Percentiles rank a stretch among this genome's conserved stretches.
Evolutionary conservation across 92 coral and sea anemone species (phyloP).

Genomic region (Phenganax marumi): DNA sequence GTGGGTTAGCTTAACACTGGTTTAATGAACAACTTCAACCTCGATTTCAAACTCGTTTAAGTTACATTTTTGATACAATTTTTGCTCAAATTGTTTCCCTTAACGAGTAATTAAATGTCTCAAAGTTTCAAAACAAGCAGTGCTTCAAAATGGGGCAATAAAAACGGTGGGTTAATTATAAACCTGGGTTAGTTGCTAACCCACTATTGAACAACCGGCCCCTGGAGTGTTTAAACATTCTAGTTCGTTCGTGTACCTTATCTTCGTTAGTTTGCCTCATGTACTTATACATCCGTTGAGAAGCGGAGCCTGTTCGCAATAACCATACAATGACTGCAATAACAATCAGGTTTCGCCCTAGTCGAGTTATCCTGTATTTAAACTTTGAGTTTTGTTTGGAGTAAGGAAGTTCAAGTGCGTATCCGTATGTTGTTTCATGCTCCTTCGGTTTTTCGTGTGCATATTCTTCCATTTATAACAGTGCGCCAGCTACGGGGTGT

Average conservation of each 20-base stretch:
- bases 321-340: conserved; percentile 21
- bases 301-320: conserved; percentile 19
- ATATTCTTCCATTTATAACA: neutral
- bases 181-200: too few species aligned
- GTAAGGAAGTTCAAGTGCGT: conserved; percentile 29
- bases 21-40: too few species aligned
- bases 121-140: too few species aligned
- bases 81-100: too few species aligned
- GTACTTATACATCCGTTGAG: conserved; percentile 6
- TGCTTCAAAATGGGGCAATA: too few species aligned
- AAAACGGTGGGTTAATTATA: too few species aligned
- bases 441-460: neutral
- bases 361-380: conserved; percentile 1
- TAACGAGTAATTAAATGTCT: too few species aligned
- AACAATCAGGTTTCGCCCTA: conserved; percentile 25
- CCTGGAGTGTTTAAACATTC: neutral
- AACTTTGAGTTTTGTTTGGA: conserved; percentile 32
- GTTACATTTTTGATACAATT: too few species aligned
- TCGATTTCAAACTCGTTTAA: too few species aligned
- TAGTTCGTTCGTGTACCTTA: neutral
- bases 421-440: neutral
- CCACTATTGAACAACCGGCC: too few species aligned
- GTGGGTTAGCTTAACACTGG: too few species aligned
- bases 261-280: neutral
- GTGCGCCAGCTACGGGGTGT: neutral